Base-by-base conservation (phyloP, 2,888 invertebrate species). In the Leuctra nigra region DNA sequence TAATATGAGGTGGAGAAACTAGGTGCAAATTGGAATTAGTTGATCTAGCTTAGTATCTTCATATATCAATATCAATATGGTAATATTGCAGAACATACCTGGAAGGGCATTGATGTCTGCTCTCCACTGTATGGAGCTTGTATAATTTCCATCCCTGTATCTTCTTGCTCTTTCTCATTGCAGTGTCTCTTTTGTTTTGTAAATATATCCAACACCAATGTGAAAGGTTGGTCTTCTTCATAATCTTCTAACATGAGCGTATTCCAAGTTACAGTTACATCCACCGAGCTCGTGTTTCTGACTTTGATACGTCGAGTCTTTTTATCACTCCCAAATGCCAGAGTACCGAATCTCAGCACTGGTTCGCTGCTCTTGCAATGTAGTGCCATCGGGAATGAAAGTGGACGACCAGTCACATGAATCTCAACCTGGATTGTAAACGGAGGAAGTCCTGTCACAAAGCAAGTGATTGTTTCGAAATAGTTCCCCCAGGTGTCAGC, bases 401-500 rank as follows among this genome's bases (percentile, higher is more conserved):
- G 57, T 1, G 75, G 75, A 13, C 63, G 60, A 22, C 72, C 71
- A 24, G 68, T 62, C 3, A 73, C 68, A 61, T 73, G 69, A 3
- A 74, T 63, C 9, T 71, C 60, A 22, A 74, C 41, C 35, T 67
- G 68, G 59, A 74, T 68, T 46, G 62, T 64, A 61, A 72, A 73
- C 1, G 67, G 64, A 0, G 68, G 64, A 13, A 74, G 63, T 44
- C 72, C 68, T 36, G 65, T 63, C 11, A 75, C 66, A 54, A 71
- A 68, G 20, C 75, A 65, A 1, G 65, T 61, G n/a, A 75, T 64
- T 66, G 74, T 70, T 57, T 75, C 75, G 1, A 67, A 59, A 59
- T 75, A 75, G 29, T 67, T 64, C n/a, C 75, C 75, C 73, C 73
- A 75, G 2, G 75, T 74, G 53, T 70, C 73, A 0, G 73, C 71